Evolutionary conservation across 2,888 invertebrate genomes (phyloP).

Genomic region (Nebria salina): DNA sequence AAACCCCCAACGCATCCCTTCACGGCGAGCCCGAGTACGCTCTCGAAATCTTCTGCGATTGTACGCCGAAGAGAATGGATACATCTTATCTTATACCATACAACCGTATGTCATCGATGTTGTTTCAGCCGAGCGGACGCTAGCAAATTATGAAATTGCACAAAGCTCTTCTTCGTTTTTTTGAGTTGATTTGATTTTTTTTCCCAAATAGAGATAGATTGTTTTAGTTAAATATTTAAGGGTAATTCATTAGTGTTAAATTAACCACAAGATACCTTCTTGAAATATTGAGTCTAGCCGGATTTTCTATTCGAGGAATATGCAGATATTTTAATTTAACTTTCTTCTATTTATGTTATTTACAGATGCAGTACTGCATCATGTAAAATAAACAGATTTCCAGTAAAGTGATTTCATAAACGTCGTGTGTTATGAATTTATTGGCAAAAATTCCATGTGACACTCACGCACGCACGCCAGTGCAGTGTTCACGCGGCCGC

Average conservation of each 20-base stretch:
- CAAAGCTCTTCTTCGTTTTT: background rate
- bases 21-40: background rate
- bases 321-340: background rate
- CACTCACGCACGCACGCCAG: background rate
- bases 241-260: background rate
- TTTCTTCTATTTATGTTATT: constrained; percentile 12
- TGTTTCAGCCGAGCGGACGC: background rate
- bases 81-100: background rate
- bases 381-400: constrained; percentile 19
- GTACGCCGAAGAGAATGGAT: background rate
- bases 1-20: background rate
- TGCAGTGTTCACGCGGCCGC: background rate
- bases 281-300: background rate
- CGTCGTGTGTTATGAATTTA: constrained; percentile 14
- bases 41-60: background rate
- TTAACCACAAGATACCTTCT: background rate
- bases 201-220: background rate
- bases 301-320: background rate
- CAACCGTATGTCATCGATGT: background rate
- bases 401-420: constrained; percentile 23
- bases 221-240: background rate
- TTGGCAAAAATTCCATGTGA: constrained; percentile 17
- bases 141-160: background rate
- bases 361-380: background rate
- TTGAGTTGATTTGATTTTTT: background rate